phyloP scores from a whole-genome alignment of 1,140 invertebrate genomes.

The Caenorhabditis inopinata region DNA sequence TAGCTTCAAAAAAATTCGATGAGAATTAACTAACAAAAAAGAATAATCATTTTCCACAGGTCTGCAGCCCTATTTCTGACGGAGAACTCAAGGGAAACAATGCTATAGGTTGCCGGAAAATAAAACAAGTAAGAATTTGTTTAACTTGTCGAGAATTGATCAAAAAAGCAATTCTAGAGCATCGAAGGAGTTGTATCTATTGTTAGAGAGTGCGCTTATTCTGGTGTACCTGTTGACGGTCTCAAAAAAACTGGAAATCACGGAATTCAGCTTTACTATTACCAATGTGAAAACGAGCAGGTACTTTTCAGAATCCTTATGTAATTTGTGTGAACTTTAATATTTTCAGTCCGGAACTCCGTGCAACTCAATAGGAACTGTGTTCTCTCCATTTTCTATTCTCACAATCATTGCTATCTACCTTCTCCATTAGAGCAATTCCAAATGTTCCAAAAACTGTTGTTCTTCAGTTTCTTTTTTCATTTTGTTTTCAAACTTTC shows the following conservation, averaged over 20 bases:
- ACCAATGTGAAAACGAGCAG: constrained; percentile 50
- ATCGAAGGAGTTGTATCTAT: constrained; percentile 38
- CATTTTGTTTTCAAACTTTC: not conserved
- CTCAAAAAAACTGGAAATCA: constrained; percentile 54
- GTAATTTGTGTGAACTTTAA: too few species aligned
- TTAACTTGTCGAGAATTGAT: not conserved
- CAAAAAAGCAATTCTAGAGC: not conserved
- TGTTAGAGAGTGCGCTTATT: constrained; percentile 53
- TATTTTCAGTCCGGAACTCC: not conserved
- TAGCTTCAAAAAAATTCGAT: not conserved
- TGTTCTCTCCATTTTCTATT: not conserved
- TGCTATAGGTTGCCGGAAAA: constrained; percentile 51
- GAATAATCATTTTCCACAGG: not conserved
- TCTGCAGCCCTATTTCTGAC: constrained; percentile 23
- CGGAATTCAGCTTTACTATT: constrained; percentile 46
- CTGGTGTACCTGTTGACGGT: constrained; percentile 47
- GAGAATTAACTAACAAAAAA: not conserved
- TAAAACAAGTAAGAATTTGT: constrained; percentile 36
- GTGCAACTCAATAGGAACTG: not conserved
- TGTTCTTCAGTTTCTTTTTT: not conserved
- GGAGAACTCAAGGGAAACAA: constrained; percentile 31
- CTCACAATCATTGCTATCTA: constrained; percentile 23
- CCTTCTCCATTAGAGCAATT: constrained; percentile 21
- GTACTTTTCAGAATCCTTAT: too few species aligned
- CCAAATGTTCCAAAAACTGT: not conserved